Conservation (phyloP, 2,113 vertebrate genomes). For the Eubucco bourcierii region DNA sequence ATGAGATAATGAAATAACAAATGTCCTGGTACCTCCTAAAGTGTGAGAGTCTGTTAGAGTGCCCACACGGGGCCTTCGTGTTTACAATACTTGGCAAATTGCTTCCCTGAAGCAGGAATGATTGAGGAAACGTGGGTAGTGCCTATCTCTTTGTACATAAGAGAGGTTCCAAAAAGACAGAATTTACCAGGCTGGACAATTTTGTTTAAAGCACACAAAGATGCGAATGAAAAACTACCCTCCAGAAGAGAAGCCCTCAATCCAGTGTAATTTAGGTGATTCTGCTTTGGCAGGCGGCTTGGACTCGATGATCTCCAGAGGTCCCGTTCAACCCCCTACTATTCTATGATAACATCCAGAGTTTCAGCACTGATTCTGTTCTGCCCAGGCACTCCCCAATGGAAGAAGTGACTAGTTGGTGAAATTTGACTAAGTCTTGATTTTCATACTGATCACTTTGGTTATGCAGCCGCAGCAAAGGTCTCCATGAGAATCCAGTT, state of each 20-base stretch:
- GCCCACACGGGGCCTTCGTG: neutral
- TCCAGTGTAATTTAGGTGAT: too few species aligned
- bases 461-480: neutral
- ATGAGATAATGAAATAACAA: neutral
- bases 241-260: neutral
- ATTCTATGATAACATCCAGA: neutral
- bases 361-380: neutral
- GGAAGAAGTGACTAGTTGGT: neutral
- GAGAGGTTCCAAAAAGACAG: neutral
- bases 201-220: neutral
- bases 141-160: neutral
- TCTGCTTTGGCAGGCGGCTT: neutral
- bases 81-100: neutral
- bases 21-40: neutral
- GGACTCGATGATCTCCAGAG: neutral
- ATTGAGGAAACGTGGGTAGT: neutral
- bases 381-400: neutral
- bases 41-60: neutral
- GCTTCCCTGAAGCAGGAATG: neutral
- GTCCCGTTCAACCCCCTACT: neutral
- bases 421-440: neutral
- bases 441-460: neutral
- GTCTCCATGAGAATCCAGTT: neutral
- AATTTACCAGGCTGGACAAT: neutral
- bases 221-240: neutral